These are phyloP conservation scores for Willisornis vidua DNA, from an alignment of 2,113 vertebrate genomes.

Conservation along the genomic window DNA sequence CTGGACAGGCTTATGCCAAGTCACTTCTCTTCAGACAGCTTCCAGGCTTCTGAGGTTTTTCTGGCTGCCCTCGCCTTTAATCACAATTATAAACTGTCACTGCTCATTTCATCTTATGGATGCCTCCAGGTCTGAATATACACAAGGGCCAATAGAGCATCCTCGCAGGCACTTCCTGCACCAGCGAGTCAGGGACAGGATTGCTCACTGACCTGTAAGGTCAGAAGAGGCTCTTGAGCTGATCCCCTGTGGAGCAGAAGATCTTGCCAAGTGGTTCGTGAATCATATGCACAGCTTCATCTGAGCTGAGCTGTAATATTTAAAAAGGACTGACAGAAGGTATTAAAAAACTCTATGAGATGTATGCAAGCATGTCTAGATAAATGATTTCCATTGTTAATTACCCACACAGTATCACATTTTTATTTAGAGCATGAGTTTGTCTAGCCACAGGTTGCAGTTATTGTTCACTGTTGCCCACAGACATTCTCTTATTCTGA, in stretches of 20 bases:
- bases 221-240: not conserved
- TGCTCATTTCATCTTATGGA: not conserved
- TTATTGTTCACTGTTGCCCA: not conserved
- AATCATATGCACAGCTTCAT: not conserved
- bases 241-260: not conserved
- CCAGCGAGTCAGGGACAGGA: rapidly evolving
- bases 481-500: not conserved
- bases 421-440: not conserved
- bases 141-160: not conserved
- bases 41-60: not conserved
- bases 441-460: not conserved
- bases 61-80: not conserved
- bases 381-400: not conserved
- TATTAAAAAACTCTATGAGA: not conserved
- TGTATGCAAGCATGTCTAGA: not conserved
- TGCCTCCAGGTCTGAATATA: not conserved
- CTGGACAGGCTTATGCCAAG: not conserved
- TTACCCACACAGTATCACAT: not conserved
- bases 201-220: rapidly evolving
- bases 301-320: not conserved
- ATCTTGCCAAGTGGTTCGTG: not conserved
- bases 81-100: not conserved
- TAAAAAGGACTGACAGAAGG: not conserved
- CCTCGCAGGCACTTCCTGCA: not conserved
- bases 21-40: not conserved